These are phyloP conservation scores for Sarcophaga rosellei DNA, from an alignment of 2,888 invertebrate genomes.

Conservation along the genomic window DNA sequence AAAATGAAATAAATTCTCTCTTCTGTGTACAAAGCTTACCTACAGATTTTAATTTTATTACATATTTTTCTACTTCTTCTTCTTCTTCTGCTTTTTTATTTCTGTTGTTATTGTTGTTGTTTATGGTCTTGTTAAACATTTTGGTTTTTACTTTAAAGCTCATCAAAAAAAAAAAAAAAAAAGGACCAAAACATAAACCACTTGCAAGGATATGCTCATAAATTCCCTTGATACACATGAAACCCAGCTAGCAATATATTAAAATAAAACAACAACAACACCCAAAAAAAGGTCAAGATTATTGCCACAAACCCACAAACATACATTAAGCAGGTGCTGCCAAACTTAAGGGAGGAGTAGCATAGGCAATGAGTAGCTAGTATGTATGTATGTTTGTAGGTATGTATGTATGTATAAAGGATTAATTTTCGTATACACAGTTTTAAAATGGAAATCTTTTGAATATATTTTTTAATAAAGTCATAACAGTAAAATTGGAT, in stretches of 20 bases:
- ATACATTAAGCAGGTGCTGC: not conserved
- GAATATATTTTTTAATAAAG: not conserved
- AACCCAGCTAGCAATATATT: not conserved
- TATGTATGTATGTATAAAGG: no score
- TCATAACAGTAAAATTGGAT: not conserved
- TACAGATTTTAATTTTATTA: constrained; percentile 25
- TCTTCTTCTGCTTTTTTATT: not conserved
- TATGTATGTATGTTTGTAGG: no score
- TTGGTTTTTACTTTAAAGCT: constrained; percentile 10
- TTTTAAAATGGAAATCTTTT: not conserved
- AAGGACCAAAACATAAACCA: not conserved
- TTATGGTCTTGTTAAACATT: constrained; percentile 43
- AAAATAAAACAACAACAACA: not conserved
- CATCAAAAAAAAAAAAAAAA: constrained; percentile 7
- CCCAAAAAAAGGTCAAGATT: constrained; percentile 18
- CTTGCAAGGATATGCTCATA: constrained; percentile 3
- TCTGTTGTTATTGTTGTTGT: not conserved
- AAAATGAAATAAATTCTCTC: constrained; percentile 9
- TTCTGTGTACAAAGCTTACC: constrained; percentile 15
- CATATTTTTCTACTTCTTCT: no score
- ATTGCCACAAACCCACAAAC: not conserved
- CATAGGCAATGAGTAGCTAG: no score
- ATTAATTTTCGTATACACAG: not conserved
- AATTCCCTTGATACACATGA: not conserved
- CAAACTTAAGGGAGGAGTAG: no score